Conservation (phyloP, 1,140 invertebrate genomes). For the Monochamus saltuarius region DNA sequence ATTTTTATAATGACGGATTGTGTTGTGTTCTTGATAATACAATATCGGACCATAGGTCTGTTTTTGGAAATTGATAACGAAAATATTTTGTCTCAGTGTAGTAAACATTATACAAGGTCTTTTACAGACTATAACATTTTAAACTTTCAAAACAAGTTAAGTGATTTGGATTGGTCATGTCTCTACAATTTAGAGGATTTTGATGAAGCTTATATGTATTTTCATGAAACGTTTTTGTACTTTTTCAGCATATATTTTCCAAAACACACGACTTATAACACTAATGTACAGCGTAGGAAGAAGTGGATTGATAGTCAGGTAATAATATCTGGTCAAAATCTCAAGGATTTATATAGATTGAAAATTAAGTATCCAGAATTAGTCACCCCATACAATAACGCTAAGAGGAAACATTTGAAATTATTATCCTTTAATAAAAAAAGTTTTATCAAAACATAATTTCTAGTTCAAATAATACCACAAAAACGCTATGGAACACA, state of each 20-base stretch:
- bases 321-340: too few species aligned
- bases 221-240: background rate
- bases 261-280: background rate
- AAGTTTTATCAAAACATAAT: background rate
- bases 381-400: background rate
- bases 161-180: background rate
- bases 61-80: background rate
- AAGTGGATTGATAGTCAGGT: background rate
- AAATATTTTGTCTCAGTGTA: background rate
- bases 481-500: too few species aligned
- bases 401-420: background rate
- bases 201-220: background rate
- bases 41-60: conserved; percentile 2
- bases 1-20: background rate
- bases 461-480: too few species aligned
- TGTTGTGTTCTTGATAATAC: conserved; percentile 5
- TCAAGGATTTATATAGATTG: background rate
- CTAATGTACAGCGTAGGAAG: background rate
- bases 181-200: background rate
- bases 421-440: background rate
- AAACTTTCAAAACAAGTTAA: background rate
- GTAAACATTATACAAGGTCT: background rate
- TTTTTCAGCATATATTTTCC: conserved; percentile 2
- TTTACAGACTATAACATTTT: conserved; percentile 5
- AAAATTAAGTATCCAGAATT: background rate